These are phyloP conservation scores for Rhadina sibilatrix DNA, from an alignment of 2,113 vertebrate genomes.

Conservation along the genomic window DNA sequence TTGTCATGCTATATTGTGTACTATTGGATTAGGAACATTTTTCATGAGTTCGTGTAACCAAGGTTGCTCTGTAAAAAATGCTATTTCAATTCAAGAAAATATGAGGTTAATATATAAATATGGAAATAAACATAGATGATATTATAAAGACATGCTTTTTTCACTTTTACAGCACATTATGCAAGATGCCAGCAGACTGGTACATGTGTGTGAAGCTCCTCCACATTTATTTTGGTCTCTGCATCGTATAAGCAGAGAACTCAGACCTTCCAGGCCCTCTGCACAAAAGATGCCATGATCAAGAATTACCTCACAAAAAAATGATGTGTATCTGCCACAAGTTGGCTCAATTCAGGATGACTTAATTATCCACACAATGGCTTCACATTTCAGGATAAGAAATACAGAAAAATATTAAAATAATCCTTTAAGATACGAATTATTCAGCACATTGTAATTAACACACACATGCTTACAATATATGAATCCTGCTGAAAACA, in stretches of 20 bases:
- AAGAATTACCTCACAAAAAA: not conserved
- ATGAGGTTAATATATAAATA: not conserved
- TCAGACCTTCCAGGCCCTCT: not conserved
- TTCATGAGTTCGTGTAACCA: not conserved
- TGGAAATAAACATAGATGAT: not conserved
- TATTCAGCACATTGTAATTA: not conserved
- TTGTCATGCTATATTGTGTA: not conserved
- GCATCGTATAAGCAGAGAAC: not conserved
- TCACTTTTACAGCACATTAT: not conserved
- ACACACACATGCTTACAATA: not conserved
- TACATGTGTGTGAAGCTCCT: not conserved
- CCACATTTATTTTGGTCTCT: not conserved
- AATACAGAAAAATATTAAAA: not conserved
- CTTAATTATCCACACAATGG: not conserved
- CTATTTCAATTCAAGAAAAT: not conserved
- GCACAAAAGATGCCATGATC: not conserved
- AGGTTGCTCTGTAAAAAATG: not conserved
- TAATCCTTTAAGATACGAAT: not conserved
- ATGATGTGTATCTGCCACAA: not conserved
- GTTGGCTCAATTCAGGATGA: not conserved
- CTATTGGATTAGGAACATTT: not conserved
- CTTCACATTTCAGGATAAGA: not conserved
- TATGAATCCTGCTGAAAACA: not conserved
- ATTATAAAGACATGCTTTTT: not conserved
- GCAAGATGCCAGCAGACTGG: not conserved